These are phyloP conservation scores for Hormaphis cornu DNA, from an alignment of 1,140 invertebrate species.

Conservation along the genomic window DNA sequence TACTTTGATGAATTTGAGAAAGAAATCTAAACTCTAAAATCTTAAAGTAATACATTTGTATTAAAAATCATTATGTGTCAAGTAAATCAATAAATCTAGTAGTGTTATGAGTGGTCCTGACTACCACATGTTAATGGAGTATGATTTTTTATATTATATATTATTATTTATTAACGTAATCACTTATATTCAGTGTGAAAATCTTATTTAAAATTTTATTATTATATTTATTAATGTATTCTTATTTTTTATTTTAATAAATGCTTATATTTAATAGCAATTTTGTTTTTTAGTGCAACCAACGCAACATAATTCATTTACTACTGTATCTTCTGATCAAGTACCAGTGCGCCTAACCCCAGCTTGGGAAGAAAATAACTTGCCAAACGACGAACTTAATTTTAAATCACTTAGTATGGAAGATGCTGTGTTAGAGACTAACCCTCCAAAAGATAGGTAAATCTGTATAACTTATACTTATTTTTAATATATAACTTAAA, in stretches of 20 bases:
- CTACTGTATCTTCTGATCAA: slow-evolving; percentile 34
- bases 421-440: slow-evolving; percentile 56
- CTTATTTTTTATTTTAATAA: not conserved
- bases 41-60: too few relatives aligned
- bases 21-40: too few relatives aligned
- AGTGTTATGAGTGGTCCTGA: too few relatives aligned
- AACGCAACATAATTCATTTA: slow-evolving; percentile 24
- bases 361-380: slow-evolving; percentile 73
- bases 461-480: not conserved
- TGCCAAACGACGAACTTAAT: slow-evolving; percentile 74
- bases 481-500: too few relatives aligned
- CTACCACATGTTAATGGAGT: not conserved
- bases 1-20: too few relatives aligned
- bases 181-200: not conserved
- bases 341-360: slow-evolving; percentile 74
- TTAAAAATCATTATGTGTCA: too few relatives aligned
- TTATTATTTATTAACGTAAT: not conserved
- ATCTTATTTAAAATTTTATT: not conserved
- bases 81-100: too few relatives aligned
- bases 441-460: slow-evolving; percentile 63
- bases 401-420: slow-evolving; percentile 70
- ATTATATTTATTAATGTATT: not conserved
- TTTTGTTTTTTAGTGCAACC: slow-evolving; percentile 1
- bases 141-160: not conserved
- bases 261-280: not conserved